Evolutionary conservation across 2,888 invertebrate genomes (phyloP), one percentile per base, ranked within the genome.

Genomic region (Caenorhabditis zanzibari): DNA sequence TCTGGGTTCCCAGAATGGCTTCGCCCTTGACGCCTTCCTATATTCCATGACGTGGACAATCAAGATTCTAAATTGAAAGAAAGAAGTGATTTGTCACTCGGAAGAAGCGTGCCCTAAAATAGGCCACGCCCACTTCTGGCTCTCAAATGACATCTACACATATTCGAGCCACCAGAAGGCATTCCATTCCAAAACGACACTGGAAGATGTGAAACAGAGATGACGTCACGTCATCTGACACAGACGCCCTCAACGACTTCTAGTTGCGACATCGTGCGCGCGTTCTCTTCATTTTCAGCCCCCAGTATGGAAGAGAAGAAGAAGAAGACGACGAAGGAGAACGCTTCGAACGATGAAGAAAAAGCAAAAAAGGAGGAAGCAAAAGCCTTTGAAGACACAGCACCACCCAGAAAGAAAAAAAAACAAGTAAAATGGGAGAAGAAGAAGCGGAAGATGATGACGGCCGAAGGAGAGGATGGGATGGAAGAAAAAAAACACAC

Each of bases 211-310:
- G 22, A 49, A 49, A 49, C 26, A 24, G 41, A 24, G 41, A 26
- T 69, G 77, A 71, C 77, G 77, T 77, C 71, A 71, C n/a, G 44
- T 47, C 64, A 26, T 22, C 63, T 44, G 7, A 44, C 63, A 26
- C 44, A 41, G 22, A 6, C 63, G 35, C 47, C 66, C 24, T 38
- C 54, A 49, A 68, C 68, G 68, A 44, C 66, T 66, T 56, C 47
- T 58, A 16, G 44, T 47, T 61, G 38, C 35, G 38, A 38, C 38
- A 12, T 10, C 38, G 38, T 49, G 47, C 59, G 35, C 26, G 22
- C 56, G 66, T 76, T 61, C 77, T 61, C 77, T 71, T 77, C 77
- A 77, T 77, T 77, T 77, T 71, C 77, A 77, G 77, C 58, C 26
- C 24, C 47, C 41, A 24, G 4, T 32, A 19, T 19, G 52, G 38